These are phyloP conservation scores for Pseudomyrmex pallidus DNA, from an alignment of 1,140 invertebrate genomes.

Conservation along the genomic window DNA sequence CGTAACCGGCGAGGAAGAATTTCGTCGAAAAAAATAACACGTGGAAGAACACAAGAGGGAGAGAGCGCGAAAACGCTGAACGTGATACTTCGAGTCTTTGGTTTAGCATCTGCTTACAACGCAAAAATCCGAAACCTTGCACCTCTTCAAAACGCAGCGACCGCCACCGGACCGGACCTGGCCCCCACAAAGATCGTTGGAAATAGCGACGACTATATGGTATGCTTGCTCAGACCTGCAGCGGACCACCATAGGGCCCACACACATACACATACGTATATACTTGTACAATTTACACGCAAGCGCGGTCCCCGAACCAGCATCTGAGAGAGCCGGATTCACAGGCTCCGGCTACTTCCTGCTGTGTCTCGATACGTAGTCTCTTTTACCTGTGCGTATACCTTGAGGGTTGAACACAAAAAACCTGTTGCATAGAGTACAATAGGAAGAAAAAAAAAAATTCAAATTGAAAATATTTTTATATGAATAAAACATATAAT, in stretches of 20 bases:
- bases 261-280: background rate
- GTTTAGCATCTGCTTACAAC: constrained; percentile 61
- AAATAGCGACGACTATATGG: constrained; percentile 68
- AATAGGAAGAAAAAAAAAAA: background rate
- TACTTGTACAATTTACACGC: background rate
- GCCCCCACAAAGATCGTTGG: constrained; percentile 72
- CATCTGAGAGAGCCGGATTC: constrained; percentile 38
- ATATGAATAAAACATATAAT: background rate
- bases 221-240: constrained; percentile 33
- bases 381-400: background rate
- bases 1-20: background rate
- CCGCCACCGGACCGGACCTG: constrained; percentile 45
- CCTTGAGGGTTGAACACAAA: background rate
- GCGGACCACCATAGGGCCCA: constrained; percentile 39
- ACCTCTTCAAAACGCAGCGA: constrained; percentile 66
- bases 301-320: constrained; percentile 15
- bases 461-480: background rate
- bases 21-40: background rate
- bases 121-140: constrained; percentile 68
- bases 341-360: constrained; percentile 18
- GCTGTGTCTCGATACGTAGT: background rate
- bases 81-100: background rate
- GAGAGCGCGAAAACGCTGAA: background rate
- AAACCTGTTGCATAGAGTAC: background rate
- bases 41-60: constrained; percentile 12